Evolutionary conservation across 2,113 vertebrate genomes (phyloP), one percentile per base, ranked within the genome.

Genomic region (Tichodroma muraria): DNA sequence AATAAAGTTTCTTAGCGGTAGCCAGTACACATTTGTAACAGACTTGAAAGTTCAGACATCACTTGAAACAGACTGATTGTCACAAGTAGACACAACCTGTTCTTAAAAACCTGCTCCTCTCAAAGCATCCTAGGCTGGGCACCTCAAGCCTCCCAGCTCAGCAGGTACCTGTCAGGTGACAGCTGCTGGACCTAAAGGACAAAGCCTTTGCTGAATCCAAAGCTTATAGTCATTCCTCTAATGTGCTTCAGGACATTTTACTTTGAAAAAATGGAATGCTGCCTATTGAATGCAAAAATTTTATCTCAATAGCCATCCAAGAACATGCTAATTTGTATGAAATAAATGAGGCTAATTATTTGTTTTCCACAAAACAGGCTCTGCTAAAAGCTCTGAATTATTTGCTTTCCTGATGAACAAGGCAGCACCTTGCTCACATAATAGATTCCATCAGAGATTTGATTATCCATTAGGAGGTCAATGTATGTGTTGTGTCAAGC

Each of bases 391-490:
- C 57, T 40, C 64, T 75, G 31, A 91, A 75, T 79, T 47, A 84
- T 87, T 81, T 95, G 80, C 40, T 92, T 87, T 81, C 56, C 73
- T 87, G 81, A 81, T 40, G 56, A 94, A 47, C 40, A 81, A 93
- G 49, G 27, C 5, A 2, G 35, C 35, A 47, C 28, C 61, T 84
- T 78, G 65, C 47, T 84, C 69, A 52, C 27, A 33, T 38, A 82
- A 47, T 27, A 72, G 57, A 63, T 59, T 61, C 57, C 56, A 54
- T 47, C 80, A 75, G 60, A 75, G 65, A 45, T 71, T 57, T 54
- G 27, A 52, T 60, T 72, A 38, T 63, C 44, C 8, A n/a, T 64
- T 85, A 80, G 81, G 78, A 69, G 28, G 63, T 80, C 64, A 37
- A 70, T 80, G n/a, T 20, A 31, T 16, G 28, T 49, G 20, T 40